Conservation (phyloP, 2,113 vertebrate species). For the Beaufortia kweichowensis region DNA sequence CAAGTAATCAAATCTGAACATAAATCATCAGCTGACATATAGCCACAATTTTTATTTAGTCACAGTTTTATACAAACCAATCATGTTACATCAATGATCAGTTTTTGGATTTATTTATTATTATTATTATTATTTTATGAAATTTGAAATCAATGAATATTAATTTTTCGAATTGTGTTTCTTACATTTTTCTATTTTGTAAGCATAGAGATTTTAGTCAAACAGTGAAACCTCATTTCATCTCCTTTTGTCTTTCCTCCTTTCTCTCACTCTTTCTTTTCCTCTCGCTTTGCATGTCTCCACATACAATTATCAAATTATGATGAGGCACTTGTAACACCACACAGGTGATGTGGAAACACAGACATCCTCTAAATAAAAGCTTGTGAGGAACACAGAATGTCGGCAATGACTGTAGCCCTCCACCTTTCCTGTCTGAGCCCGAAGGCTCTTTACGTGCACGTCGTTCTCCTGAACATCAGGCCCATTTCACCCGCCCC, state of each 20-base stretch:
- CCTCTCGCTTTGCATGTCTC: slow-evolving; percentile 14
- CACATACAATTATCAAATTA: slow-evolving; percentile 59
- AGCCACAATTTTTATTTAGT: no score
- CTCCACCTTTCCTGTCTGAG: slow-evolving; percentile 26
- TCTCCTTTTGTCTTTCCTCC: not conserved
- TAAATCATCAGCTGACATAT: no score
- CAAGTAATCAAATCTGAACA: no score
- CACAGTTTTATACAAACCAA: no score
- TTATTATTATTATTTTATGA: no score
- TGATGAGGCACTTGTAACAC: slow-evolving; percentile 52
- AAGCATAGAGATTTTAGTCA: no score
- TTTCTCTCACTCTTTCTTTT: not conserved
- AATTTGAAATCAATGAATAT: no score
- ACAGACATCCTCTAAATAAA: slow-evolving; percentile 59
- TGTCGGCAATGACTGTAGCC: slow-evolving; percentile 41
- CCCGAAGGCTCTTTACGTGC: slow-evolving; percentile 17
- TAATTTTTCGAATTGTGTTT: no score
- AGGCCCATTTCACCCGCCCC: not conserved
- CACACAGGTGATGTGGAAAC: slow-evolving; percentile 45
- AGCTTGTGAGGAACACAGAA: slow-evolving; percentile 48
- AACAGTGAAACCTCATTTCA: not conserved
- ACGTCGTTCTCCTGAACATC: slow-evolving; percentile 16
- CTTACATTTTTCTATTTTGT: no score
- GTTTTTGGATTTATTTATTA: no score
- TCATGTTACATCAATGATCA: no score